Conservation (phyloP, 2,797 vertebrate species). For the Lepilemur septentrionalis region DNA sequence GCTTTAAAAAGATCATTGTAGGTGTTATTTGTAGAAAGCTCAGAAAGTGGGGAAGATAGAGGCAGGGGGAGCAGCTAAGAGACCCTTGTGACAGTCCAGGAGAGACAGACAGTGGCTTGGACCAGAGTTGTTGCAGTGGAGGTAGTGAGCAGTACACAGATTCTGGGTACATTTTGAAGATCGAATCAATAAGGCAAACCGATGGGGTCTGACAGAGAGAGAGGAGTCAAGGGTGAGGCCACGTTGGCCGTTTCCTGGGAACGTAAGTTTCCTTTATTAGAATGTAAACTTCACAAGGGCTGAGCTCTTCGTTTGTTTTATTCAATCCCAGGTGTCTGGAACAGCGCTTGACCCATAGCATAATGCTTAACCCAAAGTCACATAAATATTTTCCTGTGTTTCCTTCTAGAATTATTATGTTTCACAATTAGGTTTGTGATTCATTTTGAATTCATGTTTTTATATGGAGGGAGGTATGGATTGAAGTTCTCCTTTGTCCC, state of each 20-base stretch:
- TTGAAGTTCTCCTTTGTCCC: neutral
- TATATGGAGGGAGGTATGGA: neutral
- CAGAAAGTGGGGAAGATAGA: neutral
- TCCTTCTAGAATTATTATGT: neutral
- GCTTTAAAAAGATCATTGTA: neutral
- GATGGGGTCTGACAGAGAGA: neutral
- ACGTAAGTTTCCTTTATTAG: neutral
- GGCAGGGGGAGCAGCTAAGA: neutral
- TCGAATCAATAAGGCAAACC: neutral
- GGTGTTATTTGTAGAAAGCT: neutral
- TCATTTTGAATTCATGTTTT: neutral
- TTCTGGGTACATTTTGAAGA: neutral
- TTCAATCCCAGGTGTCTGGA: neutral
- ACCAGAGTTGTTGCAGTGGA: neutral
- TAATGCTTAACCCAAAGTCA: neutral
- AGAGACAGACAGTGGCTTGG: neutral
- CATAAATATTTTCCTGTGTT: neutral
- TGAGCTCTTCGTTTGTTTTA: neutral
- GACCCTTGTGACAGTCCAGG: neutral
- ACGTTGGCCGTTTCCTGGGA: neutral
- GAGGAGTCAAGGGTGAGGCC: neutral
- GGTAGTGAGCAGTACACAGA: neutral
- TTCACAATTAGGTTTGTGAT: neutral
- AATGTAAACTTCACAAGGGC: neutral
- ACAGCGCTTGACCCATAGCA: neutral